A percentile compares a stretch with the other conserved stretches of the same genome.
These are phyloP conservation scores for Eupeodes luniger DNA, from an alignment of 2,888 invertebrate genomes.

Conservation along the genomic window DNA sequence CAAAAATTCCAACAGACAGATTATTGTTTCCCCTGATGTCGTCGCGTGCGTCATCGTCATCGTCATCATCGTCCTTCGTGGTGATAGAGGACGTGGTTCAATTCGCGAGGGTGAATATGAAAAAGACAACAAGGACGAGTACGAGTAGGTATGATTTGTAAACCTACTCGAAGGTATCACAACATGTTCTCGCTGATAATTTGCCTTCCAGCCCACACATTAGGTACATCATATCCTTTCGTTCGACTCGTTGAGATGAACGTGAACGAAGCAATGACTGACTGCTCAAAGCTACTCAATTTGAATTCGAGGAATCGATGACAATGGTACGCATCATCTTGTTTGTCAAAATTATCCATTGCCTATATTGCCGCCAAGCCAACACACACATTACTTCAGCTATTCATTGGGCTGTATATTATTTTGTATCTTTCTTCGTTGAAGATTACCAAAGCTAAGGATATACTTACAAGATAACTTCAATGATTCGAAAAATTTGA, in stretches of 20 bases:
- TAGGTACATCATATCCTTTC: background rate
- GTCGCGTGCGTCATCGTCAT: too few relatives aligned
- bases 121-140: background rate
- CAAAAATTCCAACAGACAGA: constrained; percentile 73
- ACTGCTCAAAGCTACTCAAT: constrained; percentile 64
- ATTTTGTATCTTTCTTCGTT: background rate
- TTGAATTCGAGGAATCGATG: constrained; percentile 64
- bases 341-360: constrained; percentile 18
- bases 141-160: too few relatives aligned
- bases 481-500: constrained; percentile 72
- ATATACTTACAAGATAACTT: constrained; percentile 58
- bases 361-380: background rate
- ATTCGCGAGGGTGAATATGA: background rate
- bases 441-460: constrained; percentile 15
- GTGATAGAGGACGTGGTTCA: background rate
- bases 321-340: constrained; percentile 50
- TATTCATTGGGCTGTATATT: background rate
- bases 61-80: too few relatives aligned
- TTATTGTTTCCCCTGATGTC: constrained; percentile 62
- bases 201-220: constrained; percentile 31
- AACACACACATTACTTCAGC: background rate
- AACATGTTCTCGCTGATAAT: constrained; percentile 46
- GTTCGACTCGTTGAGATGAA: background rate
- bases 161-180: background rate
- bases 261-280: background rate